Percentiles rank a stretch among this genome's conserved stretches.
These are phyloP conservation scores for Trissolcus brochymenae DNA, from an alignment of 2,888 invertebrate genomes.

Conservation along the genomic window DNA sequence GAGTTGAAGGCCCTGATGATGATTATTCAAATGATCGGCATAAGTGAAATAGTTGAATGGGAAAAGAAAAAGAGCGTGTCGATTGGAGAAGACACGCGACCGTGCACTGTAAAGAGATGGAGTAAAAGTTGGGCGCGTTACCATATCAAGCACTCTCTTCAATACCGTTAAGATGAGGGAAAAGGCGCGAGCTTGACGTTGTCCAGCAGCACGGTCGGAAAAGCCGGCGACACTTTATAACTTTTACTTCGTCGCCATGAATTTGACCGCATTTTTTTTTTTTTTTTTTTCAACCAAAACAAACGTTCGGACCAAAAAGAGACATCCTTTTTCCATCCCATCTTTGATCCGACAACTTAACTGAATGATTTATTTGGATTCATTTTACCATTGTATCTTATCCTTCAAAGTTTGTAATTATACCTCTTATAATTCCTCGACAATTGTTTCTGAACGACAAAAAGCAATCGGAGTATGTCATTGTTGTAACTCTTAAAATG, in stretches of 20 bases:
- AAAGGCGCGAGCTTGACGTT: slow-evolving; percentile 25
- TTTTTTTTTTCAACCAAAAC: too few relatives aligned
- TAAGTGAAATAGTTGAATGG: slow-evolving; percentile 2
- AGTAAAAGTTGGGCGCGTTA: slow-evolving; percentile 46
- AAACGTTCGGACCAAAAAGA: too few relatives aligned
- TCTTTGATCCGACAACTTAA: too few relatives aligned
- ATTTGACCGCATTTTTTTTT: slow-evolving; percentile 56
- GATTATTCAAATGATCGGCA: background rate
- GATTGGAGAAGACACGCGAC: slow-evolving; percentile 13
- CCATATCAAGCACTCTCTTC: slow-evolving; percentile 39
- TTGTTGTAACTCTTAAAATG: slow-evolving; percentile 21
- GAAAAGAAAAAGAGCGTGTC: slow-evolving; percentile 6
- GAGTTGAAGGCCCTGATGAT: background rate
- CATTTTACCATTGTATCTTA: too few relatives aligned
- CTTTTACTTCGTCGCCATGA: slow-evolving; percentile 53
- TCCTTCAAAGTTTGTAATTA: too few relatives aligned
- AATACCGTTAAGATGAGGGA: slow-evolving; percentile 52
- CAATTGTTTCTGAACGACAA: background rate
- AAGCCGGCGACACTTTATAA: slow-evolving; percentile 47
- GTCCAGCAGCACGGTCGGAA: slow-evolving; percentile 27
- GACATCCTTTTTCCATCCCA: too few relatives aligned
- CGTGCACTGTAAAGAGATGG: slow-evolving; percentile 8
- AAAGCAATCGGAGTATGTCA: background rate
- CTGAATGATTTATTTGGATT: too few relatives aligned
- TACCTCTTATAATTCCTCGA: background rate